phyloP scores from a whole-genome alignment of 2,797 vertebrate genomes.

The Phoxinus dragarum region DNA sequence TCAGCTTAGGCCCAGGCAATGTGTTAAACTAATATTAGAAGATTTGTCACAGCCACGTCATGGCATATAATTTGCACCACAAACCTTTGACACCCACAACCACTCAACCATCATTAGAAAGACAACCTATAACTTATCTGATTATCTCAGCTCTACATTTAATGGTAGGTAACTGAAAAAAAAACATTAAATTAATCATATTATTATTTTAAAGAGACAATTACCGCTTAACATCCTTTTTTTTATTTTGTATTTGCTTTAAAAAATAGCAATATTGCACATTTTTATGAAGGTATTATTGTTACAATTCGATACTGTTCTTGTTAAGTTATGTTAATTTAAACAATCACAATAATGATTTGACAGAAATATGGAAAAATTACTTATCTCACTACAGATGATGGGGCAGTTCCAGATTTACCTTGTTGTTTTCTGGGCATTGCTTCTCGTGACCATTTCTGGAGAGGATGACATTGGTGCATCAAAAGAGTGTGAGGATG shows the following conservation, averaged over 20 bases:
- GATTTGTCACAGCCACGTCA: neutral
- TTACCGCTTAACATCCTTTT: neutral
- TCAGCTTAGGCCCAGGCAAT: neutral
- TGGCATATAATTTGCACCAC: neutral
- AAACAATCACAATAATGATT: neutral
- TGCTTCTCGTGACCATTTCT: constrained; percentile 21
- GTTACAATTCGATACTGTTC: neutral
- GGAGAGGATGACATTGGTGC: constrained; percentile 29
- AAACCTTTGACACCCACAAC: neutral
- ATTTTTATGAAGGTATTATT: neutral
- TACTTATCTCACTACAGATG: neutral
- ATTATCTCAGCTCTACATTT: neutral
- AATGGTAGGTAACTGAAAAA: neutral
- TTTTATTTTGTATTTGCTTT: neutral
- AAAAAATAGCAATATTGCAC: neutral
- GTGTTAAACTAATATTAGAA: neutral
- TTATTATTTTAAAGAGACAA: neutral
- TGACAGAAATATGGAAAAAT: constrained; percentile 51
- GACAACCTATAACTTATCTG: neutral
- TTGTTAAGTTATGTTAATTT: neutral
- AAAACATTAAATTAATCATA: neutral
- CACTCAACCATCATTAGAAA: neutral
- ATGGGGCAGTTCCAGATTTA: constrained; percentile 2
- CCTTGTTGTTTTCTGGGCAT: neutral
- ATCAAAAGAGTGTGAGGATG: constrained; percentile 58